A percentile compares a stretch with the other conserved stretches of the same genome.
phyloP scores from a whole-genome alignment of 2,888 invertebrate species.

The Dione juno region DNA sequence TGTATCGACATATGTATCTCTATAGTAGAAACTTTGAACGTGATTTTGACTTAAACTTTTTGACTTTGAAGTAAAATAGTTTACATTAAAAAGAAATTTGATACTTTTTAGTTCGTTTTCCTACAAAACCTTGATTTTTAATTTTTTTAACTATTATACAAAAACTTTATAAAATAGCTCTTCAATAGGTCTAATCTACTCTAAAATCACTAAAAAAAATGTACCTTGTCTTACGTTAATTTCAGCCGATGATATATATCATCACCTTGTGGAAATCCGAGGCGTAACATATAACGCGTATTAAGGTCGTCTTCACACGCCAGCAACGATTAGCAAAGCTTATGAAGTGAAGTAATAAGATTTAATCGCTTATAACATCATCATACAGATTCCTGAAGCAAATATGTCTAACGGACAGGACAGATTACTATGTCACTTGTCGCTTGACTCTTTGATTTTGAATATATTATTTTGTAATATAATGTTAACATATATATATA shows the following conservation, averaged over 20 bases:
- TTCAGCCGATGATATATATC: constrained; percentile 17
- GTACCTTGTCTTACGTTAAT: background rate
- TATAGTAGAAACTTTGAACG: too few species aligned
- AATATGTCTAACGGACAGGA: background rate
- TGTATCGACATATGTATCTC: too few species aligned
- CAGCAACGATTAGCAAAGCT: constrained; percentile 19
- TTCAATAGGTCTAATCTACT: background rate
- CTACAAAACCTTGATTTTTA: too few species aligned
- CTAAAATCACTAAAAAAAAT: background rate
- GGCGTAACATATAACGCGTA: constrained; percentile 13
- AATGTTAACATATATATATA: too few species aligned
- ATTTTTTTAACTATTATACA: too few species aligned
- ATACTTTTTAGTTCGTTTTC: too few species aligned
- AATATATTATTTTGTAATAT: too few species aligned
- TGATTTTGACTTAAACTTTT: too few species aligned
- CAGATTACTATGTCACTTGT: background rate
- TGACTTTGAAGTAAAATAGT: too few species aligned
- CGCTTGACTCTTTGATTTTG: too few species aligned
- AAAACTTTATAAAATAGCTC: background rate
- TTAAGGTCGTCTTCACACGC: constrained; percentile 34
- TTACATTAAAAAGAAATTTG: too few species aligned
- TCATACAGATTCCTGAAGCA: constrained; percentile 7
- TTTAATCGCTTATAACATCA: constrained; percentile 19
- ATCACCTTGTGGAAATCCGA: constrained; percentile 10
- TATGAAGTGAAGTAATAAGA: constrained; percentile 22